Evolutionary conservation across 2,797 vertebrate species (phyloP).

Genomic region (Tachyglossus aculeatus): DNA sequence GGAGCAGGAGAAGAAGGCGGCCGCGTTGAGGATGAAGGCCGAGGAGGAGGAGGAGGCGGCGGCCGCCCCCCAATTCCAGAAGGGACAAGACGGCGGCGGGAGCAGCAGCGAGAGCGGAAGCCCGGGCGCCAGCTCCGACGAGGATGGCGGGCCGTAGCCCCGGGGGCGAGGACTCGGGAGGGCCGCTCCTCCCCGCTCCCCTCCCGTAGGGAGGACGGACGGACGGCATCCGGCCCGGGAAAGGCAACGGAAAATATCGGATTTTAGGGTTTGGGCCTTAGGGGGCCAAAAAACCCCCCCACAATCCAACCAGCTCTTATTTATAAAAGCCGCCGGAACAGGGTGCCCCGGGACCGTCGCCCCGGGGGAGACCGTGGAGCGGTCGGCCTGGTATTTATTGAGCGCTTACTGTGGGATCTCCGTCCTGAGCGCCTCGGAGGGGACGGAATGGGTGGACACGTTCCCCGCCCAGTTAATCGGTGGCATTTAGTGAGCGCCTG

Average conservation of each 20-base stretch:
- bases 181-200: constrained; percentile 47
- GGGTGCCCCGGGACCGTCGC: constrained; percentile 57
- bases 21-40: constrained; percentile 84
- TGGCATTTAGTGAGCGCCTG: no score
- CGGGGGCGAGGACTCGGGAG: neutral
- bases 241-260: no score
- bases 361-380: no score
- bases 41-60: constrained; percentile 75
- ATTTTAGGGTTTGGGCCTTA: no score
- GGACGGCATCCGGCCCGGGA: no score
- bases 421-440: no score
- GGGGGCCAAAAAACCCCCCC: neutral
- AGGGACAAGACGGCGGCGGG: constrained; percentile 71
- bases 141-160: constrained; percentile 73
- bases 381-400: no score
- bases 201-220: neutral
- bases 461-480: no score
- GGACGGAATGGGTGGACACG: no score
- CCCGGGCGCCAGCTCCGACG: constrained; percentile 57
- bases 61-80: constrained; percentile 65
- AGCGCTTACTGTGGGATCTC: no score
- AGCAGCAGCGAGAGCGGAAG: constrained; percentile 59
- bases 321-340: constrained; percentile 65
- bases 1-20: constrained; percentile 97
- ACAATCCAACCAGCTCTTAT: constrained; percentile 62